Conservation (phyloP, 30 jellyfish, hydroid and myxozoan species). For the Pseudorhiza aurosa region DNA sequence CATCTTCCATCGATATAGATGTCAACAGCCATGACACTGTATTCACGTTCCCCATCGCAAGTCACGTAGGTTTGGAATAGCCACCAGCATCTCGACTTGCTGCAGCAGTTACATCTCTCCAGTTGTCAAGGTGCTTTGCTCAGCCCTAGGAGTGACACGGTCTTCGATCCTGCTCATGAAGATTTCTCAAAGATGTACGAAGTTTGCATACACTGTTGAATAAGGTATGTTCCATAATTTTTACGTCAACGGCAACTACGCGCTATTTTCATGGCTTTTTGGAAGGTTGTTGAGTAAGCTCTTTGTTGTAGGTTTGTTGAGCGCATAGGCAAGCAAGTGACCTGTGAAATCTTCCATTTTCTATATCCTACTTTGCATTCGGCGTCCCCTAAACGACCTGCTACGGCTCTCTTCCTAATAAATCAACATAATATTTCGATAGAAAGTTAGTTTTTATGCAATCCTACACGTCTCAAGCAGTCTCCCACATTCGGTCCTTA, state of each 20-base stretch:
- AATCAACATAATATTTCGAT: no score
- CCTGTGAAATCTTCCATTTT: neutral
- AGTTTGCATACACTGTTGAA: no score
- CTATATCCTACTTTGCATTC: no score
- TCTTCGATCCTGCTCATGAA: neutral
- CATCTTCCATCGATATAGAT: conserved; percentile 18
- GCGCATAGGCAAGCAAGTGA: neutral
- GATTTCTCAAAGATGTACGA: no score
- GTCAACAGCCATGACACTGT: conserved; percentile 43
- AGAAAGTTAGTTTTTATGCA: no score
- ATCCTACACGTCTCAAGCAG: no score
- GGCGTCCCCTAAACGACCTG: no score
- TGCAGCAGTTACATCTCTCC: neutral
- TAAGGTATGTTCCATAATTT: neutral
- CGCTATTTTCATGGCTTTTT: neutral
- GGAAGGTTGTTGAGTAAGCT: no score
- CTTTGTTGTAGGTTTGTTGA: no score
- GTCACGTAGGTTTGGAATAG: conserved; percentile 18
- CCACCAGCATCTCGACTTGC: conserved; percentile 22
- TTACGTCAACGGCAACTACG: neutral
- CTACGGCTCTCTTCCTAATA: no score
- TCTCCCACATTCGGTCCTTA: no score
- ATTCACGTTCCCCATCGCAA: conserved; percentile 6
- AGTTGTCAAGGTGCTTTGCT: neutral
- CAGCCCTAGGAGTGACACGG: neutral